phyloP scores from a whole-genome alignment of 2,888 invertebrate species.

The Rhingia campestris region DNA sequence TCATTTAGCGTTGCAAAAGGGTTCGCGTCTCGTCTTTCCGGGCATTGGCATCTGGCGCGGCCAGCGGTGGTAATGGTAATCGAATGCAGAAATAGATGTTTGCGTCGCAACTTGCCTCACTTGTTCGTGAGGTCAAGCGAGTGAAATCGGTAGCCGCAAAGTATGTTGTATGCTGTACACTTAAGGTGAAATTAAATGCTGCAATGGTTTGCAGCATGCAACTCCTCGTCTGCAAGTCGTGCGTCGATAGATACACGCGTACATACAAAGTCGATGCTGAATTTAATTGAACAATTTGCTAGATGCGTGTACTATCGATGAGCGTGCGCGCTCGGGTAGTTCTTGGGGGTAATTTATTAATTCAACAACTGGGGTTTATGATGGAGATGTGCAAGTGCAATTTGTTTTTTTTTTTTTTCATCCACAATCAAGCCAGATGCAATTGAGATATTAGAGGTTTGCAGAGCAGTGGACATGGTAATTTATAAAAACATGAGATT shows the following conservation, averaged over 20 bases:
- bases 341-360: constrained; percentile 48
- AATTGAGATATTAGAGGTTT: constrained; percentile 37
- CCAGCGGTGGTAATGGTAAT: constrained; percentile 8
- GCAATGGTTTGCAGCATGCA: background rate
- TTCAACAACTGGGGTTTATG: constrained; percentile 11
- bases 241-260: constrained; percentile 10
- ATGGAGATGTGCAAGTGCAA: constrained; percentile 17
- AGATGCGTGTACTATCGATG: constrained; percentile 47
- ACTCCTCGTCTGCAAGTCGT: background rate
- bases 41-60: constrained; percentile 41
- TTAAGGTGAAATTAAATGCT: constrained; percentile 55
- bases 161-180: constrained; percentile 55
- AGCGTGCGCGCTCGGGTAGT: constrained; percentile 29
- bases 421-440: background rate
- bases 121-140: constrained; percentile 7
- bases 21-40: constrained; percentile 18
- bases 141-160: constrained; percentile 57
- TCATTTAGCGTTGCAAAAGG: constrained; percentile 26
- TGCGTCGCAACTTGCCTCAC: constrained; percentile 12
- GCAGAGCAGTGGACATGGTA: background rate
- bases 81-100: constrained; percentile 52
- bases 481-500: background rate
- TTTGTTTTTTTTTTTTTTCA: constrained; percentile 11
- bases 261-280: constrained; percentile 19
- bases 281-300: constrained; percentile 64